Base-by-base conservation (phyloP, 2,888 invertebrate genomes). In the Eledona agricola region DNA sequence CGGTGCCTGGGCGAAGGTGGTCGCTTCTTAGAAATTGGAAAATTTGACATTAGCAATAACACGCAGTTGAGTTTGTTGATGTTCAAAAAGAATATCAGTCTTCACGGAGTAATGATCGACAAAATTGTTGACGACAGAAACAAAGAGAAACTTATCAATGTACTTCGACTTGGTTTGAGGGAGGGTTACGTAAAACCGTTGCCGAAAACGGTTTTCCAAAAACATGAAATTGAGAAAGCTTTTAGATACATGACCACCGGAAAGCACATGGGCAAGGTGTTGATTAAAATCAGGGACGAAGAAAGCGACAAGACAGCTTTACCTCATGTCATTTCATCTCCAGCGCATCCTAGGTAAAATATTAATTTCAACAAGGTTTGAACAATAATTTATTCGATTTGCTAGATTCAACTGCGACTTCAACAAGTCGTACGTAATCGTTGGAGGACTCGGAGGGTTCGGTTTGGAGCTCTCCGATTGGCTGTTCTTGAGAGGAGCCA, bases 371-470 rank as follows among this genome's bases (percentile, higher is more conserved):
- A n/a, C n/a, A n/a, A n/a, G n/a, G n/a, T n/a, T n/a, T n/a, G n/a
- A n/a, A 3, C 2, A 19, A 10, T 20, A 22, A 7, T 12, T 16
- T 3, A 26, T 45, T 26, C n/a, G 3, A 25, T 34, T 47, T 32
- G 19, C 3, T 15, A 49, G 32, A 9, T 47, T 19, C 13, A 16
- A 26, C 15, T 77, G 89, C 78, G 63, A 74, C n/a, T 71, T 75
- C 11, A 71, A 80, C 62, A 64, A 78, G 66, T 55, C 80, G 6
- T 83, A 90, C 76, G 67, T 90, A 0, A 81, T 90, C 2, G 79
- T 86, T 1, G 90, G 90, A 5, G 95, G 96, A 28, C 80, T 96
- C 0, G 96, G 96, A 26, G 96, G 96, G 0, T 93, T 96, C 69
- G 96, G 96, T 2, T 78, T 96, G 32, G 96, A 96, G 73, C 74